Evolutionary conservation across 2,113 vertebrate species (phyloP).

Genomic region (Cacatua alba): DNA sequence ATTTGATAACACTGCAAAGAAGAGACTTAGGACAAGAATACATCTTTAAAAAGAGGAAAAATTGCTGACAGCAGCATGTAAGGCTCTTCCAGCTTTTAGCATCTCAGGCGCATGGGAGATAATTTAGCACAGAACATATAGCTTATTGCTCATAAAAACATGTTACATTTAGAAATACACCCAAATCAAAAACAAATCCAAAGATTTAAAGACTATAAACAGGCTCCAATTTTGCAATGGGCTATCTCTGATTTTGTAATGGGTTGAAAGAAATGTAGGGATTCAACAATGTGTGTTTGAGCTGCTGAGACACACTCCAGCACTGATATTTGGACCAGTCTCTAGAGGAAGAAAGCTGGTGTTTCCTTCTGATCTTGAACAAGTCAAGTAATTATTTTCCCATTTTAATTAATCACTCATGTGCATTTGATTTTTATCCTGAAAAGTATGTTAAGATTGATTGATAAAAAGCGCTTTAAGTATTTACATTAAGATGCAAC

Average conservation of each 20-base stretch:
- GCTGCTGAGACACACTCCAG: neutral
- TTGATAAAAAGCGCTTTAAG: neutral
- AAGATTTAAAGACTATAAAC: neutral
- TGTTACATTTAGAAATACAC: neutral
- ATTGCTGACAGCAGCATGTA: constrained; percentile 37
- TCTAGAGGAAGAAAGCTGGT: neutral
- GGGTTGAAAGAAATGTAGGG: neutral
- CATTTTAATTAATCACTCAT: neutral
- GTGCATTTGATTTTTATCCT: neutral
- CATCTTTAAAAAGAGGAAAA: neutral
- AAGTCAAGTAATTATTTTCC: neutral
- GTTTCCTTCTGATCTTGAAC: neutral
- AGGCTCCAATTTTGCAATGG: neutral
- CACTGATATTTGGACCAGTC: neutral
- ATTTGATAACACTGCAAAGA: constrained; percentile 26
- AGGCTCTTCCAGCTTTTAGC: neutral
- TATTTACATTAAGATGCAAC: neutral
- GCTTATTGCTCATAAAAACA: constrained; percentile 1
- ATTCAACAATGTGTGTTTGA: neutral
- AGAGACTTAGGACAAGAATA: neutral
- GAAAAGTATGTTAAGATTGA: neutral
- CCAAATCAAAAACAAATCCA: neutral
- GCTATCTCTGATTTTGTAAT: neutral
- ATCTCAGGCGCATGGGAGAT: neutral
- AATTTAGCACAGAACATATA: neutral